A percentile compares a stretch with the other conserved stretches of the same genome.
Evolutionary conservation across 2,888 invertebrate genomes (phyloP).

Genomic region (Criorhina ranunculi): DNA sequence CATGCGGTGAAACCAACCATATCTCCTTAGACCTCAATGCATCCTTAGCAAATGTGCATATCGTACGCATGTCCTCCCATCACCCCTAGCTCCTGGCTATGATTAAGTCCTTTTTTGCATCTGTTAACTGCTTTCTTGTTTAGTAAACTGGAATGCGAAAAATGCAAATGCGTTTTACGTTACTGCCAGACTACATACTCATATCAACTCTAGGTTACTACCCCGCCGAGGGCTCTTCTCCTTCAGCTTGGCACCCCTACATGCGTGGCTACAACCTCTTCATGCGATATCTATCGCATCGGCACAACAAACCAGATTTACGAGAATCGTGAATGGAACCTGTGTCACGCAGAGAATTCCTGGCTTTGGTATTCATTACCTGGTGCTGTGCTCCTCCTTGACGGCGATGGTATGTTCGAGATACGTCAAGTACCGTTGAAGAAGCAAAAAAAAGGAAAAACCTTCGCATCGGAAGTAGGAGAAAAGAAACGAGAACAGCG

Average conservation of each 20-base stretch:
- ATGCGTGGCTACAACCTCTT: conserved; percentile 17
- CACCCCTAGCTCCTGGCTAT: background rate
- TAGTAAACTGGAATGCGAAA: conserved; percentile 23
- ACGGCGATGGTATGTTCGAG: conserved; percentile 34
- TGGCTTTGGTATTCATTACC: conserved; percentile 31
- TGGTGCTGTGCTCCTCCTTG: conserved; percentile 4
- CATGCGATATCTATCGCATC: conserved; percentile 19
- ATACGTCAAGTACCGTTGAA: conserved; percentile 14
- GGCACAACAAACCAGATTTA: conserved; percentile 28
- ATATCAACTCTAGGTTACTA: conserved; percentile 13
- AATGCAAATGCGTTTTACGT: conserved; percentile 45
- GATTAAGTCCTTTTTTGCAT: conserved; percentile 21
- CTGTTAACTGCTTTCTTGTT: conserved; percentile 24
- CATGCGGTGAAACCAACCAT: background rate
- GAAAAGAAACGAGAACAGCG: background rate
- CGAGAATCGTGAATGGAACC: conserved; percentile 21
- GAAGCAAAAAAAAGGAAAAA: conserved; percentile 4
- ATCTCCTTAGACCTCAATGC: background rate
- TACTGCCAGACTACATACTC: background rate
- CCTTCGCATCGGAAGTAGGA: background rate
- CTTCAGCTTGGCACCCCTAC: background rate
- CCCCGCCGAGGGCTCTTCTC: background rate
- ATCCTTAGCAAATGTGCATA: conserved; percentile 1
- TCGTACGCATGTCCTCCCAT: background rate
- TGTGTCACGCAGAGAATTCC: conserved; percentile 35